phyloP scores from a whole-genome alignment of 1,140 invertebrate species.

The Panulirus ornatus region DNA sequence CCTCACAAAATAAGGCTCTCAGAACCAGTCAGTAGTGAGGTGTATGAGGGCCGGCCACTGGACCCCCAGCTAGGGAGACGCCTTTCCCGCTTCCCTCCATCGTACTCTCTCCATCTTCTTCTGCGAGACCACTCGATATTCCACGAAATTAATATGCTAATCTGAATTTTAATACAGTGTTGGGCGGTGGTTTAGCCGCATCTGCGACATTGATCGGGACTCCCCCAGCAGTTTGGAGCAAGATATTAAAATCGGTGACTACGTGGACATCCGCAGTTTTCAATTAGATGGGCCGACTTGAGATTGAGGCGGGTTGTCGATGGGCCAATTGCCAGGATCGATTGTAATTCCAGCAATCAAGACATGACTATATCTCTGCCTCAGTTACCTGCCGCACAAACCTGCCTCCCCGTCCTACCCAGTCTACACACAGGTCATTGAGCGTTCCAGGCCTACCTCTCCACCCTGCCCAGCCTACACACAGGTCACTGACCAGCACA shows the following conservation, averaged over 20 bases:
- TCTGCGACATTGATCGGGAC: conserved; percentile 33
- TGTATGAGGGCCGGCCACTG: too few species aligned
- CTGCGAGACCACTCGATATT: conserved; percentile 47
- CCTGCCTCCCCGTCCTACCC: too few species aligned
- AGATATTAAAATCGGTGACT: conserved; percentile 51
- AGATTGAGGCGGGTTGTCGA: conserved; percentile 42
- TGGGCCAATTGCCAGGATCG: not conserved
- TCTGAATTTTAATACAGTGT: conserved; percentile 61
- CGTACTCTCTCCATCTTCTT: not conserved
- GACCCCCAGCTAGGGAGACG: too few species aligned
- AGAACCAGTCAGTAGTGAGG: too few species aligned
- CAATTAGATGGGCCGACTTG: conserved; percentile 49
- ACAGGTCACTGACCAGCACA: too few species aligned
- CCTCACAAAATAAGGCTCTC: too few species aligned
- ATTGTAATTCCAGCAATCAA: conserved; percentile 8
- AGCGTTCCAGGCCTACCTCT: too few species aligned
- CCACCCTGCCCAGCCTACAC: too few species aligned
- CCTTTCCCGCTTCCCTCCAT: too few species aligned
- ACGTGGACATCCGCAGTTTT: conserved; percentile 49
- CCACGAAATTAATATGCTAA: conserved; percentile 67
- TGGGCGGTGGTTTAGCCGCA: conserved; percentile 23
- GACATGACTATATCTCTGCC: not conserved
- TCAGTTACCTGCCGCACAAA: too few species aligned
- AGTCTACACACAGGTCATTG: too few species aligned
- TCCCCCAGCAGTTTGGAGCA: conserved; percentile 32